Percentiles rank a stretch among this genome's conserved stretches.
These are phyloP conservation scores for Chlorops oryzae DNA, from an alignment of 1,140 invertebrate genomes.

Conservation along the genomic window DNA sequence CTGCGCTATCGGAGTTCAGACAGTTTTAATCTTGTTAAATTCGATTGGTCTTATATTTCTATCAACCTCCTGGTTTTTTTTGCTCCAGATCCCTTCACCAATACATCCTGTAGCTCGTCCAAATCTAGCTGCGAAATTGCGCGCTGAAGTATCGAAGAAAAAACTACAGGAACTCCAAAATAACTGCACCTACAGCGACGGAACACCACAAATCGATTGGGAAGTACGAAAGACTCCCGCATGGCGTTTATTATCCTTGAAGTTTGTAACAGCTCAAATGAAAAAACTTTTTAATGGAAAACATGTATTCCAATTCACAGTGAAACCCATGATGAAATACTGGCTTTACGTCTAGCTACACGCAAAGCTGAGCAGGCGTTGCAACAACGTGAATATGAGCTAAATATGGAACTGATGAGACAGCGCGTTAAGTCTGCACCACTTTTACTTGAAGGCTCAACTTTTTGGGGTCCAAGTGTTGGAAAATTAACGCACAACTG, in stretches of 20 bases:
- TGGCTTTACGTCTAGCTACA: conserved; percentile 40
- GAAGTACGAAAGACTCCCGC: conserved; percentile 44
- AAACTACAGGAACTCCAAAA: conserved; percentile 40
- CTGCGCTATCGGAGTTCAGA: too few relatives aligned
- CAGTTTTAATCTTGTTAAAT: too few relatives aligned
- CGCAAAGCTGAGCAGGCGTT: conserved; percentile 42
- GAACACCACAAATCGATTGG: conserved; percentile 34
- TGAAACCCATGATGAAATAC: conserved; percentile 39
- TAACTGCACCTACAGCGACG: conserved; percentile 38
- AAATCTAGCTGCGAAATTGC: conserved; percentile 42
- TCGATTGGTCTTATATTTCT: too few relatives aligned
- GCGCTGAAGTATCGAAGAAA: conserved; percentile 35
- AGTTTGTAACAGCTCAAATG: conserved; percentile 24
- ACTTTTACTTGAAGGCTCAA: conserved; percentile 37
- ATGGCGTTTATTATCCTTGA: conserved; percentile 41
- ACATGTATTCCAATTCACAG: conserved; percentile 15
- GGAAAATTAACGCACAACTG: conserved; percentile 39
- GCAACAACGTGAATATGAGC: conserved; percentile 39
- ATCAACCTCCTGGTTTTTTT: too few relatives aligned
- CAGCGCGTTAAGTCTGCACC: conserved; percentile 44
- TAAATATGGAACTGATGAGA: conserved; percentile 45
- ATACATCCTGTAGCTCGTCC: conserved; percentile 41
- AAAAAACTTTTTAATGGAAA: not conserved
- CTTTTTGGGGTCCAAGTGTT: conserved; percentile 41
- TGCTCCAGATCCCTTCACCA: conserved; percentile 25